A percentile compares a stretch with the other conserved stretches of the same genome.
Evolutionary conservation across 2,113 vertebrate species (phyloP).

Genomic region (Pteronura brasiliensis): DNA sequence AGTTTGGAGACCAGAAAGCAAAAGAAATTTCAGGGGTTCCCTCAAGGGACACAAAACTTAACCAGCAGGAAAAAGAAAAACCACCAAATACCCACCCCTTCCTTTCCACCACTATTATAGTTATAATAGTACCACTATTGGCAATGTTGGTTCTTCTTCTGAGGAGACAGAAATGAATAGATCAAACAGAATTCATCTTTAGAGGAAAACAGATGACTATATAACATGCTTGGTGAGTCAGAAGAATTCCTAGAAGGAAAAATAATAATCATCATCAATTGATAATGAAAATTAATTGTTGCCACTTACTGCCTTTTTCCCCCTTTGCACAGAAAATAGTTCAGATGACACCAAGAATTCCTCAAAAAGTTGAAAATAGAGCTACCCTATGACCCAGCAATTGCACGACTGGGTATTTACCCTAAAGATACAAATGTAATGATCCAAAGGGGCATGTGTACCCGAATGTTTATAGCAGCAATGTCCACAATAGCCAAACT

Average conservation of each 20-base stretch:
- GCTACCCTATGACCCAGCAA: too few species aligned
- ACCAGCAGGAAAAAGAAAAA: neutral
- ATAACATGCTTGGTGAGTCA: conserved; percentile 22
- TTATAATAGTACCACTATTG: neutral
- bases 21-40: neutral
- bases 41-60: neutral
- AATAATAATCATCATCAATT: conserved; percentile 47
- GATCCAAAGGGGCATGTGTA: too few species aligned
- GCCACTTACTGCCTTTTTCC: conserved; percentile 7
- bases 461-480: too few species aligned
- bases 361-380: too few species aligned
- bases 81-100: neutral
- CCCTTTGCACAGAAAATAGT: conserved; percentile 17
- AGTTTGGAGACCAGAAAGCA: neutral
- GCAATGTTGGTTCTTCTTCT: neutral
- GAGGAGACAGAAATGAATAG: neutral
- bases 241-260: conserved; percentile 71
- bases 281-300: neutral
- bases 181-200: conserved; percentile 19
- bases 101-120: too few species aligned
- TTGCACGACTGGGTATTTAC: too few species aligned
- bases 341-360: neutral
- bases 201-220: neutral
- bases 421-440: too few species aligned
- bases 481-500: too few species aligned